Evolutionary conservation across 2,113 vertebrate species (phyloP).

Genomic region (Phalacrocorax pelagicus): DNA sequence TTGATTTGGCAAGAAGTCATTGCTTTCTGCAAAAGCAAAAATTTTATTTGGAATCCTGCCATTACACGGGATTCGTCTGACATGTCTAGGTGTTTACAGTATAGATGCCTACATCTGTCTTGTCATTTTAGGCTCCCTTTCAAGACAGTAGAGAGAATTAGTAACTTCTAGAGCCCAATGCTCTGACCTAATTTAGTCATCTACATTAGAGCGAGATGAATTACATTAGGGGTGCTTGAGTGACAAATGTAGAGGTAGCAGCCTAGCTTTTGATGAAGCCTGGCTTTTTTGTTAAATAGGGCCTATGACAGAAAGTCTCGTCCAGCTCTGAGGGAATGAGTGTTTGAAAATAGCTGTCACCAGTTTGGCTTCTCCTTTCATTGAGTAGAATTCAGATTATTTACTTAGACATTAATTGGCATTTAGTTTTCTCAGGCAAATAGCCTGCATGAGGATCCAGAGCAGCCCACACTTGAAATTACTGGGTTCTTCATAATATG

Average conservation of each 20-base stretch:
- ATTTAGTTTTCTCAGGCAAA: not conserved
- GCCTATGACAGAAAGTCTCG: not conserved
- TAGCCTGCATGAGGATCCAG: not conserved
- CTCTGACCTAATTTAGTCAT: conserved; percentile 42
- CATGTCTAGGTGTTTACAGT: not conserved
- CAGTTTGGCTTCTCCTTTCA: not conserved
- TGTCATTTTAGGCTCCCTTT: not conserved
- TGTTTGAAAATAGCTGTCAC: not conserved
- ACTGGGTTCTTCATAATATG: not conserved
- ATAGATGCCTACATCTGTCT: not conserved
- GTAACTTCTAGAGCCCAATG: not conserved
- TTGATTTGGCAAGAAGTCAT: not conserved
- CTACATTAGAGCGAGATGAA: not conserved
- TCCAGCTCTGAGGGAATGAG: not conserved
- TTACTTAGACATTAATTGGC: not conserved
- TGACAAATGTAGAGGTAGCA: not conserved
- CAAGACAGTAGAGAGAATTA: not conserved
- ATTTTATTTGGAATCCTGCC: not conserved
- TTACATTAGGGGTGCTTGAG: not conserved
- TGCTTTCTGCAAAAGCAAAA: not conserved
- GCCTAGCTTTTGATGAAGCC: conserved; percentile 7
- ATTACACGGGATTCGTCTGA: not conserved
- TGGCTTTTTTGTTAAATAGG: conserved; percentile 8
- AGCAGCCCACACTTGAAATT: not conserved
- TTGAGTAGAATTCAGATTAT: not conserved